A percentile compares a stretch with the other conserved stretches of the same genome.
These are phyloP conservation scores for Dicrurus megarhynchus DNA, from an alignment of 2,113 vertebrate species.

Conservation along the genomic window DNA sequence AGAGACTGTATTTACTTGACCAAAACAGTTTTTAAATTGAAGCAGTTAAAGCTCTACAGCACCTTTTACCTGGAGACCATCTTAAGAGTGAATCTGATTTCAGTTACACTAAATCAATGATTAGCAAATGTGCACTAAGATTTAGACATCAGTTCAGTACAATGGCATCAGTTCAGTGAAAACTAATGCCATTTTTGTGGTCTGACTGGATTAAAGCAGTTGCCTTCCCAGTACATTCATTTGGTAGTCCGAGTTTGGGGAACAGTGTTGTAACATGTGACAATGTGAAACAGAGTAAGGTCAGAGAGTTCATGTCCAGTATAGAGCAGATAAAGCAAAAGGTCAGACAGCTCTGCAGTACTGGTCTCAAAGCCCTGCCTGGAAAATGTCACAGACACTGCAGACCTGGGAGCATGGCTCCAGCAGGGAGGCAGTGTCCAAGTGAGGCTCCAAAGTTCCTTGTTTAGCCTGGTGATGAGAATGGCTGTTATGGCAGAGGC, in stretches of 20 bases:
- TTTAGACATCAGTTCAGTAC: not conserved
- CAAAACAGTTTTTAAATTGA: not conserved
- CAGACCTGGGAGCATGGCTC: fast-evolving
- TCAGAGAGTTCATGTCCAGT: not conserved
- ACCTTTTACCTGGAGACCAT: not conserved
- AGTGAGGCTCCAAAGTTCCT: not conserved
- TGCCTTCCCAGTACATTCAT: not conserved
- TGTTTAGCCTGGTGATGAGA: not conserved
- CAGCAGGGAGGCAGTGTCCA: not conserved
- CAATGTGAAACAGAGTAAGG: not conserved
- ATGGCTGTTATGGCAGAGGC: not conserved
- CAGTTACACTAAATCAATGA: not conserved
- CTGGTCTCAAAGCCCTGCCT: not conserved
- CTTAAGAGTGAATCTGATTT: not conserved
- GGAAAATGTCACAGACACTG: not conserved
- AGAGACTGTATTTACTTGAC: not conserved
- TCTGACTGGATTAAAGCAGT: not conserved
- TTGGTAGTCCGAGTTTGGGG: not conserved
- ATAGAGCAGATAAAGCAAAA: not conserved
- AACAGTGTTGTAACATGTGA: not conserved
- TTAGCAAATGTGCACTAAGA: not conserved
- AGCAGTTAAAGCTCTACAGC: not conserved
- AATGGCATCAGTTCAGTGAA: not conserved
- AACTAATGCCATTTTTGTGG: not conserved
- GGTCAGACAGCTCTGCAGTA: not conserved